Percentiles rank a stretch among this genome's conserved stretches.
phyloP scores from a whole-genome alignment of 2,888 invertebrate species.

The Leptopilina drosophilae region DNA sequence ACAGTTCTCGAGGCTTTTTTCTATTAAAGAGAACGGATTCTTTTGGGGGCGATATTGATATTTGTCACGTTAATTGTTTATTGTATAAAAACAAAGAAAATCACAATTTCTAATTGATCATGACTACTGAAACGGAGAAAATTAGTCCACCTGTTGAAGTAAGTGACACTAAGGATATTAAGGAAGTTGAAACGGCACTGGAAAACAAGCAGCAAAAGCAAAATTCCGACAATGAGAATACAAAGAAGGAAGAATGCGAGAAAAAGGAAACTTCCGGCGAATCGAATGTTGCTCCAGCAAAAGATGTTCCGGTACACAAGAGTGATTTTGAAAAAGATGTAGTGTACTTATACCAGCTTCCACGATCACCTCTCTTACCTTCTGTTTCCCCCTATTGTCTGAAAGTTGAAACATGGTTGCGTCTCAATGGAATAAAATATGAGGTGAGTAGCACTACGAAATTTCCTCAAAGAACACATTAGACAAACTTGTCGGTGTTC shows the following conservation, averaged over 20 bases:
- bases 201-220: conserved; percentile 73
- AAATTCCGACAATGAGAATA: conserved; percentile 71
- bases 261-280: conserved; percentile 76
- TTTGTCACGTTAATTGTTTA: background rate
- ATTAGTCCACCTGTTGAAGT: conserved; percentile 83
- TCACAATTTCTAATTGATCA: conserved; percentile 73
- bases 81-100: background rate
- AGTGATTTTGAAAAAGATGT: conserved; percentile 93
- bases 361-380: conserved; percentile 92
- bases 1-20: too few species aligned
- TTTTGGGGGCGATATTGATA: background rate
- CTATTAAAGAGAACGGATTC: too few species aligned
- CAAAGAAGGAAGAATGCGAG: conserved; percentile 72
- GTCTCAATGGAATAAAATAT: conserved; percentile 93
- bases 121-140: conserved; percentile 88
- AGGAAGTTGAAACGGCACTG: conserved; percentile 76
- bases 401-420: conserved; percentile 97
- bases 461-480: too few species aligned
- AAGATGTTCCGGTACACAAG: conserved; percentile 89
- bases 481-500: too few species aligned
- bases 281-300: conserved; percentile 76
- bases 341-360: conserved; percentile 96
- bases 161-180: conserved; percentile 79
- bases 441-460: conserved; percentile 84
- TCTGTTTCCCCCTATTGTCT: conserved; percentile 95